phyloP scores from a whole-genome alignment of 2,888 invertebrate species.

The Macroteleia sp. region DNA sequence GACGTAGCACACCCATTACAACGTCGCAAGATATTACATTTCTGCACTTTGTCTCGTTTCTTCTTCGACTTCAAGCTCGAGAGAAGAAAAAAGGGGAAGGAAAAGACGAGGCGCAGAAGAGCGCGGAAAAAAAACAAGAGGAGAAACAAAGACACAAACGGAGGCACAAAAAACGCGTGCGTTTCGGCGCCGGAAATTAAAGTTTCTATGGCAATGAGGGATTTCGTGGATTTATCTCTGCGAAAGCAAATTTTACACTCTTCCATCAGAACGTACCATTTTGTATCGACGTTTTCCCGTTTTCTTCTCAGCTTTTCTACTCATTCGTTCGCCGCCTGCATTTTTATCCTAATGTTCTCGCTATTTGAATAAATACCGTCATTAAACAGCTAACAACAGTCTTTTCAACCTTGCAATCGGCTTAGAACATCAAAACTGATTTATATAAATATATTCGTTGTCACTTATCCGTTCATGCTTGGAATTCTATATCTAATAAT shows the following conservation, averaged over 20 bases:
- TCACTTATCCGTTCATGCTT: conserved; percentile 10
- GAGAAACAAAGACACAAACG: neutral
- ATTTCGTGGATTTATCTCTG: conserved; percentile 9
- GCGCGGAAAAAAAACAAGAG: neutral
- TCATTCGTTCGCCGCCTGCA: neutral
- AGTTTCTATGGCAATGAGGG: conserved; percentile 32
- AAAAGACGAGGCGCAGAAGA: too few relatives aligned
- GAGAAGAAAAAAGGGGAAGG: too few relatives aligned
- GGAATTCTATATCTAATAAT: conserved; percentile 37
- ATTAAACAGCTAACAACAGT: neutral
- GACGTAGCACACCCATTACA: conserved; percentile 39
- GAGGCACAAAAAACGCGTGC: conserved; percentile 22
- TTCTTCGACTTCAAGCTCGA: too few relatives aligned
- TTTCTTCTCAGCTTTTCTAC: neutral
- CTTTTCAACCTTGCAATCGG: conserved; percentile 6
- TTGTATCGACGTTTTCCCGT: neutral
- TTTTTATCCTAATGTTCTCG: neutral
- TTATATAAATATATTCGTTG: conserved; percentile 17
- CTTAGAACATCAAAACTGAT: conserved; percentile 26
- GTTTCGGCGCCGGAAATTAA: conserved; percentile 38
- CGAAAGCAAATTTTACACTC: conserved; percentile 17
- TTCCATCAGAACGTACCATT: conserved; percentile 2
- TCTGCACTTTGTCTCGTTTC: too few relatives aligned
- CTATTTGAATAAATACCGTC: conserved; percentile 8
- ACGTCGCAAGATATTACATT: conserved; percentile 54